phyloP scores from a whole-genome alignment of 2,888 invertebrate species.

The Thecophora atra region DNA sequence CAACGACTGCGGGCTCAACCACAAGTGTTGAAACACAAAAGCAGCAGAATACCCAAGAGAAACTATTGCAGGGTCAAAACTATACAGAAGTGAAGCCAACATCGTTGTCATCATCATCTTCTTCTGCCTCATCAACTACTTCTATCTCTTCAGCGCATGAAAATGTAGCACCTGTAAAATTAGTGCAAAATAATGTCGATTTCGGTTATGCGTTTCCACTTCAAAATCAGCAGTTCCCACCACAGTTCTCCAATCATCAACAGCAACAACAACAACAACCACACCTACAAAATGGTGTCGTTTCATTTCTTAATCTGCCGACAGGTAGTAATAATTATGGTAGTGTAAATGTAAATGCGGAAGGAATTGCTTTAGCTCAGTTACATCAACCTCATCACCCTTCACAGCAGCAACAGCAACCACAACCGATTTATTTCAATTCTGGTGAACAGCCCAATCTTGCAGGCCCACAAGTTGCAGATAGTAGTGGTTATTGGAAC shows the following conservation, averaged over 20 bases:
- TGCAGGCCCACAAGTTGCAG: slow-evolving; percentile 34
- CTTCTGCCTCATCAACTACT: slow-evolving; percentile 39
- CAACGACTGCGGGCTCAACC: slow-evolving; percentile 24
- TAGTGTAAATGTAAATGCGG: slow-evolving; percentile 44
- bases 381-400: slow-evolving; percentile 32
- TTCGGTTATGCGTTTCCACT: slow-evolving; percentile 36
- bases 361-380: slow-evolving; percentile 19
- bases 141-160: slow-evolving; percentile 37
- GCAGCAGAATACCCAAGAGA: neutral
- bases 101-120: slow-evolving; percentile 40
- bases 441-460: slow-evolving; percentile 43
- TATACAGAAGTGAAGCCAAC: slow-evolving; percentile 39
- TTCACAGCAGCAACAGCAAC: slow-evolving; percentile 21
- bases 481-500: slow-evolving; percentile 44
- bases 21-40: slow-evolving; percentile 15
- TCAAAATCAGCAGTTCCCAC: slow-evolving; percentile 30
- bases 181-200: slow-evolving; percentile 36
- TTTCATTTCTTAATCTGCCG: slow-evolving; percentile 47
- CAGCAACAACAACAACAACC: slow-evolving; percentile 27
- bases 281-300: slow-evolving; percentile 40
- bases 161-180: slow-evolving; percentile 23
- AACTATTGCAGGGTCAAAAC: slow-evolving; percentile 31
- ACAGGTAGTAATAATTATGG: slow-evolving; percentile 31
- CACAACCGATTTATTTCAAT: slow-evolving; percentile 42
- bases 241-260: slow-evolving; percentile 5